Base-by-base conservation (phyloP, 53 echinoderm and acorn worm genomes). In the Luidia sarsii region DNA sequence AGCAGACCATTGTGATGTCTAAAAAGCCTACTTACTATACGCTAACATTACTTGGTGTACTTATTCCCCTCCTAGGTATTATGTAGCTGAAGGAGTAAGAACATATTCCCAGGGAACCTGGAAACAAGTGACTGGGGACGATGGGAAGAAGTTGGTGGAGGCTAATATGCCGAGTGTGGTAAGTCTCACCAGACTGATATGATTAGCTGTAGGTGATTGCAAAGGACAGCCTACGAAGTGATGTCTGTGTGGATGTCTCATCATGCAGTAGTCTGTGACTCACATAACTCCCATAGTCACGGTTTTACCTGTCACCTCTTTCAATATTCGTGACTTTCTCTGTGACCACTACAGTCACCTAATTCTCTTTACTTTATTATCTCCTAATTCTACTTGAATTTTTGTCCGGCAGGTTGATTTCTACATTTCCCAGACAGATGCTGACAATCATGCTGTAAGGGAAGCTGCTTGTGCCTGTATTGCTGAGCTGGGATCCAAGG, bases 391-490 rank as follows among this genome's bases (percentile, higher is more conserved):
- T 79, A 7, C 20, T 7, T 62, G 63, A 23, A 63, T 38, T 50
- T 61, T 80, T 48, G n/a, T 65, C 28, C 22, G 4, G 14, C 70
- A 95, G 96, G 96, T 93, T 33, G 71, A 79, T 53, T 96, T 79
- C 54, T 96, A 96, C 84, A 86, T 96, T 14, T 13, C 52, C 38
- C 92, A 92, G 85, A 90, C 88, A 6, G 86, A 90, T 79, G 96
- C 96, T 25, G 90, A 96, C 51, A 96, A 96, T 53, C 96, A 96
- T 57, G 96, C 96, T 37, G 96, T 96, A 15, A 93, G 96, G 56
- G 96, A 96, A 68, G 96, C 96, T 53, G 93, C 96, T 2, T 96
- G 96, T 93, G 96, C 96, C 20, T 96, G 96, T 51, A 96, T 96
- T 39, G 96, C 96, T 32, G 96, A 96, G 75, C 74, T 96, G 15